Evolutionary conservation across 2,797 vertebrate genomes (phyloP), one percentile per base, ranked within the genome.

Genomic region (Rousettus madagascariensis): DNA sequence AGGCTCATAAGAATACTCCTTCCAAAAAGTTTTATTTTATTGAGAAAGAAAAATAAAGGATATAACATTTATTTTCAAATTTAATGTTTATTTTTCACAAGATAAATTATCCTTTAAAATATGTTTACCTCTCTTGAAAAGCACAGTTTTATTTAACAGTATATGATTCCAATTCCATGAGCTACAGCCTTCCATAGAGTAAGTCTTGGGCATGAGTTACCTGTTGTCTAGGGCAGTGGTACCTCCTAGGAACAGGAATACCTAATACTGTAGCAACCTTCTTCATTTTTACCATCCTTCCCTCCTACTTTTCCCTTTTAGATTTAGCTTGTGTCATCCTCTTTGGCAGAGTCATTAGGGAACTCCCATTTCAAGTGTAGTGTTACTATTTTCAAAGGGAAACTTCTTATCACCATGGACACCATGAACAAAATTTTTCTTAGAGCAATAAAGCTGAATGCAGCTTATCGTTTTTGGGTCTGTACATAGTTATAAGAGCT

Each of bases 31-130:
- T 86, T 94, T 61, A 63, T 83, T 90, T 86, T 90, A 59, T 63
- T 88, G 72, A 66, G 13, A 65, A 77, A 79, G 53, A 92, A 82
- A 95, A 92, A 65, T 28, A 89, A 78, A 49, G 4, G 8, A 68
- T 6, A 33, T 71, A 26, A n/a, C 26, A 1, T n/a, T 87, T 82
- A 20, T n/a, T 86, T 77, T 61, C 30, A 36, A 51, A 74, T 71
- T 51, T 69, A 28, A 20, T 65, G 3, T 71, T 86, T 74, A 30
- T 33, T 82, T 95, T 92, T 36, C 61, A 84, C 3, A 38, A 51
- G 3, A 28, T 74, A 77, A 68, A 61, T 16, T 8, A 19, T 91
- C 57, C 8, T 86, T 85, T 71, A 65, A 91, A 59, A 59, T 69
- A 57, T 30, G 6, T 41, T 28, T 46, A 17, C 1, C 17, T 69